These are phyloP conservation scores for Homalodisca vitripennis DNA, from an alignment of 1,140 invertebrate species.

Conservation along the genomic window DNA sequence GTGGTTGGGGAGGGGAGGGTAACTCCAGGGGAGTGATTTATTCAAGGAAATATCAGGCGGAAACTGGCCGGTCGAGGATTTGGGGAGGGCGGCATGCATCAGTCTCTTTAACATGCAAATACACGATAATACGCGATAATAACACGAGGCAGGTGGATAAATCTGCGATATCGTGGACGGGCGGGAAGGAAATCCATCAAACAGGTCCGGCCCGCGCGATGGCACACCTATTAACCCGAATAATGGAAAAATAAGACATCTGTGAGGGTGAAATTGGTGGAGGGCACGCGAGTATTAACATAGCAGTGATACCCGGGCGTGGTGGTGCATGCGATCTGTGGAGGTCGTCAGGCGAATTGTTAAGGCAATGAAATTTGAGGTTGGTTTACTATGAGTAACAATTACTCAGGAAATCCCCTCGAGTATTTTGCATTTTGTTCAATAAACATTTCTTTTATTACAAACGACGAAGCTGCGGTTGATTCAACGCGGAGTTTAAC, in stretches of 20 bases:
- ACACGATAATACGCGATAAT: slow-evolving; percentile 11
- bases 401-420: no score
- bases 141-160: slow-evolving; percentile 14
- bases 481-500: no score
- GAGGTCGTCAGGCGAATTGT: neutral
- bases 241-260: slow-evolving; percentile 27
- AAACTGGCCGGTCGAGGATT: slow-evolving; percentile 20
- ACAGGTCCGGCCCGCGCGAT: neutral
- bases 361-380: neutral
- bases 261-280: neutral
- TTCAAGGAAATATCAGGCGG: slow-evolving; percentile 19
- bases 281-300: slow-evolving; percentile 11
- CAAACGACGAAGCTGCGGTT: no score
- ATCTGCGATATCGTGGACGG: neutral
- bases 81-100: slow-evolving; percentile 2
- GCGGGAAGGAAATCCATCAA: slow-evolving; percentile 20
- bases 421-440: no score
- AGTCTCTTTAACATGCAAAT: neutral
- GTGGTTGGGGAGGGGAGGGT: neutral
- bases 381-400: neutral
- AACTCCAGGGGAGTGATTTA: neutral
- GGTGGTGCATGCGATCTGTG: neutral
- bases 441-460: no score
- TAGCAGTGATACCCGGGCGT: neutral
- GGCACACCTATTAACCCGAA: slow-evolving; percentile 20